Base-by-base conservation (phyloP, 2,888 invertebrate genomes). In the Brachycybe producta region DNA sequence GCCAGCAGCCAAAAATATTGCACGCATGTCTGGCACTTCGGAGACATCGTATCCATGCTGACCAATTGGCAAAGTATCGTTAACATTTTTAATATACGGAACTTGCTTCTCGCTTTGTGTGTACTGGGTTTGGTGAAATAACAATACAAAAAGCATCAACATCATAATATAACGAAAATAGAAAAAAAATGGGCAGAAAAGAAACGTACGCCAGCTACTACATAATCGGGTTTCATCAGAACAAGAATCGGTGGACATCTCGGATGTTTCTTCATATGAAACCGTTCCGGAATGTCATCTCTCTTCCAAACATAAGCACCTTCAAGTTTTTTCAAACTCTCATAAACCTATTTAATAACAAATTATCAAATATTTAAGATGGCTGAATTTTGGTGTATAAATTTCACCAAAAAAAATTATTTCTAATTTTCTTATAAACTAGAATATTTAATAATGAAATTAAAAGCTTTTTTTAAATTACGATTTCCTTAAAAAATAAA, bases 241-340 rank as follows among this genome's bases (percentile, higher is more conserved):
- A 64, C 57, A 13, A 68, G 55, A 15, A 67, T 57, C 0, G 63
- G 61, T 49, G 60, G 55, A 7, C 66, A 59, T 17, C 68, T 53
- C 15, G 60, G 52, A 50, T 64, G 62, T 51, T 67, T 61, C 34
- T 58, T 57, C 56, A 66, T 67, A 56, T 67, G 66, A 56, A 60
- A 65, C 8, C 54, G 53, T 2, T 60, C 62, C 1, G 67, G 66
- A 23, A 67, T 58, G 23, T 67, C 61, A 42, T 59, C 56, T 52
- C 62, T 64, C 35, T 54, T 54, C 55, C 61, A 64, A 11, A 61
- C 61, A 13, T 41, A 17, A 7, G 35, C 36, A 11, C 35, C 35
- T 8, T 24, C 26, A 35, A 44, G 43, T 13, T 32, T 7, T 30
- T 35, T 50, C 26, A 50, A 27, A 28, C 30, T 17, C n/a, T 48